phyloP scores from a whole-genome alignment of 2,888 invertebrate genomes.

The Drosophila kokeensis region DNA sequence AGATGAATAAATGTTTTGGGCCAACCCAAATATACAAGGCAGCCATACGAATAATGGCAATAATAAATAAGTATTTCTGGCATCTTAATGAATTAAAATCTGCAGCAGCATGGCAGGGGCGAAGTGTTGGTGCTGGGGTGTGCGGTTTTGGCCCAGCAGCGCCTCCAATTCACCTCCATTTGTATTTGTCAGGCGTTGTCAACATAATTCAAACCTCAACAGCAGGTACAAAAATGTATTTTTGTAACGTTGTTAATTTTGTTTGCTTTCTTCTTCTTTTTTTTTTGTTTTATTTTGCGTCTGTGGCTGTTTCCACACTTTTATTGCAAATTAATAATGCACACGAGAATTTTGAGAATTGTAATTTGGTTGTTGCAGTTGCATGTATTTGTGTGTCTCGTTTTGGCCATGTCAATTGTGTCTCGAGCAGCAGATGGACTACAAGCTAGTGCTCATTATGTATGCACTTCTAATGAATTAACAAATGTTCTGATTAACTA shows the following conservation, averaged over 20 bases:
- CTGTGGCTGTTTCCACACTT: conserved; percentile 68
- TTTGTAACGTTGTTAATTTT: conserved; percentile 45
- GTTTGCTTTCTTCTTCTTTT: conserved; percentile 28
- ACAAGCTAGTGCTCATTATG: conserved; percentile 55
- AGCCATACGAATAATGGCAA: conserved; percentile 57
- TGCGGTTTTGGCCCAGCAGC: conserved; percentile 53
- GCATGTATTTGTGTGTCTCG: conserved; percentile 13
- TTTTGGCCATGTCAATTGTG: conserved; percentile 68
- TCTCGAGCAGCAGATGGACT: conserved; percentile 64
- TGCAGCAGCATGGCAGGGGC: conserved; percentile 27
- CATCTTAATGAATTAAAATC: conserved; percentile 72
- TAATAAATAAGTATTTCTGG: conserved; percentile 78
- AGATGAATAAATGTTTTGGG: conserved; percentile 42
- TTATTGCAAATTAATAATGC: conserved; percentile 80
- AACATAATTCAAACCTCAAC: conserved; percentile 74
- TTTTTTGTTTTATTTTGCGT: conserved; percentile 40
- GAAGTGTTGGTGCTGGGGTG: not conserved
- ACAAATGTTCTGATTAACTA: conserved; percentile 78
- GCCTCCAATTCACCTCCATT: conserved; percentile 77
- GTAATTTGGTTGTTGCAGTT: not conserved
- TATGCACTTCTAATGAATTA: conserved; percentile 46
- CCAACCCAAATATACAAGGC: conserved; percentile 59
- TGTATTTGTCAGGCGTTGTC: conserved; percentile 78
- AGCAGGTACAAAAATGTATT: conserved; percentile 69
- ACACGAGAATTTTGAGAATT: conserved; percentile 42